Base-by-base conservation (phyloP, 1,140 invertebrate species). In the Listronotus bonariensis region DNA sequence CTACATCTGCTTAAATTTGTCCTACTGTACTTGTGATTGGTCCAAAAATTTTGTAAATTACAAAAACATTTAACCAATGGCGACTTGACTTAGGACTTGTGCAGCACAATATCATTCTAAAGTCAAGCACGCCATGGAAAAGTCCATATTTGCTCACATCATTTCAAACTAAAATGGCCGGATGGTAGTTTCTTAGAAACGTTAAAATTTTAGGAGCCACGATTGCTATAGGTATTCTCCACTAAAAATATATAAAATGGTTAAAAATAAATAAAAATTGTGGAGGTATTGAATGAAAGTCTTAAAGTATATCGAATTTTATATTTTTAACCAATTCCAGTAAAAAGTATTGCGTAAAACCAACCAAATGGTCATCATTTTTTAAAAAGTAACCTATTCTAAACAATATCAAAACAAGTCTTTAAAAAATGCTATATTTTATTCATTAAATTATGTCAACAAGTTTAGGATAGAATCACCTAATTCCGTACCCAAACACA, bases 331-430 rank as follows among this genome's bases (percentile, higher is more conserved):
- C 60, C 70, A 65, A 72, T n/a, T 56, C 61, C 55, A 68, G 40
- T 65, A 70, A 67, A 68, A 70, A 66, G 71, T 74, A 74, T 72
- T 72, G 72, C 70, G 61, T 65, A 71, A 36, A 66, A 65, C 52
- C 65, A 51, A 57, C 38, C 49, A 60, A 62, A 56, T 58, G 53
- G 69, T 59, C 26, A 48, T 52, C 38, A 38, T 14, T 43, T 48
- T 67, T 64, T 62, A 67, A 61, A 70, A 64, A 60, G 51, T 68
- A 71, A 66, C 61, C 66, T 70, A 70, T 46, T 42, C 72, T 70
- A 72, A 70, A 72, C 72, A 74, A 74, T 72, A 74, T 72, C 65
- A 73, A 74, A 74, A 74, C 70, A 74, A 74, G 69, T 71, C 61
- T 67, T 72, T 71, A 74, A 72, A 73, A 74, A 72, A 71, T 70